phyloP scores from a whole-genome alignment of 2,113 vertebrate genomes.

The Gymnarchus niloticus region DNA sequence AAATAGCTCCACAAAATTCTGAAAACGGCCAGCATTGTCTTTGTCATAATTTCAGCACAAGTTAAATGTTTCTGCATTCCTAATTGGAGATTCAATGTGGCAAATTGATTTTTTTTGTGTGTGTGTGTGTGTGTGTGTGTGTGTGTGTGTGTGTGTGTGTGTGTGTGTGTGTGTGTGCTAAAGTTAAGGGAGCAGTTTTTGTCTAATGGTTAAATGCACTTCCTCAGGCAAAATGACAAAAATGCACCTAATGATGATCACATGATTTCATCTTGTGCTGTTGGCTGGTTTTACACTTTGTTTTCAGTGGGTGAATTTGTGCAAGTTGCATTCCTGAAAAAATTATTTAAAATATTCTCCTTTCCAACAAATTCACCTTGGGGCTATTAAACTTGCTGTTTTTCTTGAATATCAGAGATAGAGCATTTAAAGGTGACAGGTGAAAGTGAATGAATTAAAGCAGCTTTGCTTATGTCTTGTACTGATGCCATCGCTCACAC shows the following conservation, averaged over 20 bases:
- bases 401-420: neutral
- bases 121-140: neutral
- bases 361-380: neutral
- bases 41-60: neutral
- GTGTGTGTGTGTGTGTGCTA: neutral
- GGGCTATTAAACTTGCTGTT: neutral
- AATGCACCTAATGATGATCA: neutral
- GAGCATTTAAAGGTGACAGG: neutral
- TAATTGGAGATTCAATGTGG: neutral
- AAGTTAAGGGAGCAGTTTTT: neutral
- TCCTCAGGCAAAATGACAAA: neutral
- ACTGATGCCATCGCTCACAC: neutral
- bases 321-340: neutral
- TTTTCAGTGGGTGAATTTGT: neutral
- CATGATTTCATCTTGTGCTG: neutral
- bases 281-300: neutral
- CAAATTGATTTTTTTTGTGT: neutral
- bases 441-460: neutral
- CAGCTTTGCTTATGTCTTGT: constrained; percentile 40
- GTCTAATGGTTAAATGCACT: neutral
- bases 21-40: neutral
- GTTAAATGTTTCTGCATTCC: neutral
- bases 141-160: neutral
- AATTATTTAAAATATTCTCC: neutral
- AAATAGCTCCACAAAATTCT: neutral